Conservation (phyloP, 2,797 vertebrate species). For the Aulostomus chinensis region DNA sequence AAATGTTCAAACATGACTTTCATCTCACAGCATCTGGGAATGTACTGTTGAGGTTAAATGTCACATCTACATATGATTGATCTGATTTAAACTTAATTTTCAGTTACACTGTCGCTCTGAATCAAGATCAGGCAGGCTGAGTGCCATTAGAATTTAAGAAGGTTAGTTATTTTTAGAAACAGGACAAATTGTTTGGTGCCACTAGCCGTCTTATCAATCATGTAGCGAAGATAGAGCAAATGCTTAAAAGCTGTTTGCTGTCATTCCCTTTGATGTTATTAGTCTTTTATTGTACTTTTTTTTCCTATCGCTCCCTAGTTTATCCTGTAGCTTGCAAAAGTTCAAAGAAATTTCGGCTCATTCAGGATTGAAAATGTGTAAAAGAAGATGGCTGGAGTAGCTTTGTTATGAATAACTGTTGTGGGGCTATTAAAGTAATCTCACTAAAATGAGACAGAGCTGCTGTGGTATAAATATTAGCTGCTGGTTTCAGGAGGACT, state of each 20-base stretch:
- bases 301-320: not conserved
- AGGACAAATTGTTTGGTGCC: constrained; percentile 22
- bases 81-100: constrained; percentile 75
- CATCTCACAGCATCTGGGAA: constrained; percentile 71
- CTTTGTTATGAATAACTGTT: constrained; percentile 4
- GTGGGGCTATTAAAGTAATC: not conserved
- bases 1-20: constrained; percentile 82
- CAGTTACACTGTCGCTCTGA: constrained; percentile 58
- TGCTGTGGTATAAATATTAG: constrained; percentile 8
- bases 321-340: not conserved
- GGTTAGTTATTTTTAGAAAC: constrained; percentile 55
- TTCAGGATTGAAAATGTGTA: not conserved
- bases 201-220: constrained; percentile 35
- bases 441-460: constrained; percentile 6
- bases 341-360: not conserved
- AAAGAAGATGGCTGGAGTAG: constrained; percentile 6
- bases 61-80: constrained; percentile 87
- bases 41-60: constrained; percentile 80
- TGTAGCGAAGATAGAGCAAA: constrained; percentile 17
- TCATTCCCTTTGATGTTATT: constrained; percentile 5
- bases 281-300: not conserved
- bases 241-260: constrained; percentile 9
- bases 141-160: constrained; percentile 47
- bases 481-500: not conserved
- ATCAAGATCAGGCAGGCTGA: constrained; percentile 60